Percentiles rank a stretch among this genome's conserved stretches.
Conservation (phyloP, 1,140 invertebrate species). For the Whitmania pigra region DNA sequence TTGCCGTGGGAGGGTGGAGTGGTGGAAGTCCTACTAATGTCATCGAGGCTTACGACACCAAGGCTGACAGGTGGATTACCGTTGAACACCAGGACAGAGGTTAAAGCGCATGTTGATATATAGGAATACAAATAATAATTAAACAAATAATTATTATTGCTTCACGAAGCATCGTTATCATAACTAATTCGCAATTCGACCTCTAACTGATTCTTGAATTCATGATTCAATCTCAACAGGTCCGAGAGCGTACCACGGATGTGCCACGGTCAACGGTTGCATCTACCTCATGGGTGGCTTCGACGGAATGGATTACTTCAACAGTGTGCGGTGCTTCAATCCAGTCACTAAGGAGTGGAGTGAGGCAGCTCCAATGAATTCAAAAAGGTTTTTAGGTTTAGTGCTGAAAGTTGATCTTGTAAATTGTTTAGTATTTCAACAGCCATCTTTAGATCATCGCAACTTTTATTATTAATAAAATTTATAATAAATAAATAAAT, state of each 20-base stretch:
- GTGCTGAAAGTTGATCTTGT: background rate
- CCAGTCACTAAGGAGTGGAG: conserved; percentile 26
- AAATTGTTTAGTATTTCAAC: too few relatives aligned
- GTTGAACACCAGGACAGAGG: conserved; percentile 19
- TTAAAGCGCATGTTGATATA: too few relatives aligned
- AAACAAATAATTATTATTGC: too few relatives aligned
- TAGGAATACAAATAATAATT: too few relatives aligned
- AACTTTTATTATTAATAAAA: too few relatives aligned
- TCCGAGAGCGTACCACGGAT: conserved; percentile 32
- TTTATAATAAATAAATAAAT: too few relatives aligned
- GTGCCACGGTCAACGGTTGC: conserved; percentile 26
- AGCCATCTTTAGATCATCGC: too few relatives aligned
- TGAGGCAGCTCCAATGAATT: conserved; percentile 29
- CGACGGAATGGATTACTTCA: conserved; percentile 32
- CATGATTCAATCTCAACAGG: background rate
- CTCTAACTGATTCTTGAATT: too few relatives aligned
- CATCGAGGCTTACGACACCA: conserved; percentile 63
- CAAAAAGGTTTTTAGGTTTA: conserved; percentile 13
- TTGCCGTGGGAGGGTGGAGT: conserved; percentile 62
- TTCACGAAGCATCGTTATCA: too few relatives aligned
- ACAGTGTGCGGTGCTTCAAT: conserved; percentile 30
- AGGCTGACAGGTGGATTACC: conserved; percentile 56
- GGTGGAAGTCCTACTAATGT: conserved; percentile 56
- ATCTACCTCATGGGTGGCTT: conserved; percentile 33
- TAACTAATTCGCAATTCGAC: too few relatives aligned